Base-by-base conservation (phyloP, 2,113 vertebrate species). In the Zootoca vivipara region DNA sequence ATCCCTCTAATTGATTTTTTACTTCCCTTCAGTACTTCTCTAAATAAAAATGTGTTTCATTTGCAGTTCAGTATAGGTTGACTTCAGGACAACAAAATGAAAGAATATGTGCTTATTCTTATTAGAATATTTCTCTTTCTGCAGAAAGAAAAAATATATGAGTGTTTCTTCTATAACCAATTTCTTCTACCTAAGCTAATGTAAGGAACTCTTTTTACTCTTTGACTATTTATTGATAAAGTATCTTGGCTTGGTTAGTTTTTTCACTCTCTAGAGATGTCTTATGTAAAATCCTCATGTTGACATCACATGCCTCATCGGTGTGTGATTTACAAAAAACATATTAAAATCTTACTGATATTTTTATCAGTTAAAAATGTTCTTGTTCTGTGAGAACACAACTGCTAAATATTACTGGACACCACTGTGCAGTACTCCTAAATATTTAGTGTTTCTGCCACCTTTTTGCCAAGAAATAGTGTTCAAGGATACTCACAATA, bases 1-100 rank as follows among this genome's bases (percentile, higher is more conserved):
- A 12, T 78, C 72, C 85, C 22, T 85, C 79, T 82, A 88, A 90
- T 85, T 33, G 88, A 91, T 94, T 94, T 85, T 92, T 95, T 90
- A 89, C 85, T 87, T 82, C 82, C 77, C 87, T 93, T 90, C 91
- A 82, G 38, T 81, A 62, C 58, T 62, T 8, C 80, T 38, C 12
- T 28, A 89, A 20, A 28, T 86, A 78, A 86, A 93, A 83, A 88
- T 46, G 78, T 86, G 67, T 74, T 84, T 24, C 4, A 70, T 70
- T 30, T 28, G 30, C 69, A n/a, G 46, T 52, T 52, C 9, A 52
- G 10, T 70, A 86, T 84, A 84, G 46, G 35, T 35, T 33, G 42
- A 35, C 46, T 84, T 8, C 18, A 84, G 8, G n/a, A 52, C 52
- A 78, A 78, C 46, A 72, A 72, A 52, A 0, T 87, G 30, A 24